phyloP scores from a whole-genome alignment of 2,888 invertebrate species.

The Cryptus armator region DNA sequence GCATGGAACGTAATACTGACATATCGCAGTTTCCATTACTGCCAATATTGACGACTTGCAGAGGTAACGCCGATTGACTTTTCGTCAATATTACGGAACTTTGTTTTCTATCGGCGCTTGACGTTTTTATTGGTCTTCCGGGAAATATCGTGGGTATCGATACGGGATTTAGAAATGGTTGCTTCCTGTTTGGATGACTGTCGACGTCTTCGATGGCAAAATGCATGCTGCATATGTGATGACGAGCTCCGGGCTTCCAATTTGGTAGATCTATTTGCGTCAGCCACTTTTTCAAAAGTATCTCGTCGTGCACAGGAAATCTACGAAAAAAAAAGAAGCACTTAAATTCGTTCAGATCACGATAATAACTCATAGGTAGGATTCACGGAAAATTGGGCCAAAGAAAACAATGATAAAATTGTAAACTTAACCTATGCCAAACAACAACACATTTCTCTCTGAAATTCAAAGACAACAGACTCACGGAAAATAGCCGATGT shows the following conservation, averaged over 20 bases:
- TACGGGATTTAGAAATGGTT: conserved; percentile 63
- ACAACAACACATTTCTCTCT: conserved; percentile 13
- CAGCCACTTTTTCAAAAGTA: conserved; percentile 68
- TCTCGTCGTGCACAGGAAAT: conserved; percentile 68
- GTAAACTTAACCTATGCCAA: conserved; percentile 30
- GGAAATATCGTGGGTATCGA: conserved; percentile 74
- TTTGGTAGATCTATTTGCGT: conserved; percentile 59
- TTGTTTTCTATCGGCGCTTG: neutral
- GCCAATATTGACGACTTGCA: neutral
- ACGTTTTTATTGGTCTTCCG: neutral
- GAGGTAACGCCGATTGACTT: neutral
- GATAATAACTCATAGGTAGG: neutral
- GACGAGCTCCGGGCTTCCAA: conserved; percentile 55
- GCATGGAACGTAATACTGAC: neutral
- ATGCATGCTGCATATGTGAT: conserved; percentile 71
- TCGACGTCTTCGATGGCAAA: conserved; percentile 66
- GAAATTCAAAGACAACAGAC: conserved; percentile 26
- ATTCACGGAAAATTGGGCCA: neutral
- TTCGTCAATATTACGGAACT: neutral
- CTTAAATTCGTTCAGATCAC: neutral
- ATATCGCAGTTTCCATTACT: neutral
- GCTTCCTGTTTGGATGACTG: conserved; percentile 23
- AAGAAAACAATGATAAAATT: conserved; percentile 1
- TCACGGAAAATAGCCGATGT: conserved; percentile 69
- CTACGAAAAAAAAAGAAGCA: conserved; percentile 47